A percentile compares a stretch with the other conserved stretches of the same genome.
Conservation (phyloP, 2,113 vertebrate genomes). For the Phodopus roborovskii region DNA sequence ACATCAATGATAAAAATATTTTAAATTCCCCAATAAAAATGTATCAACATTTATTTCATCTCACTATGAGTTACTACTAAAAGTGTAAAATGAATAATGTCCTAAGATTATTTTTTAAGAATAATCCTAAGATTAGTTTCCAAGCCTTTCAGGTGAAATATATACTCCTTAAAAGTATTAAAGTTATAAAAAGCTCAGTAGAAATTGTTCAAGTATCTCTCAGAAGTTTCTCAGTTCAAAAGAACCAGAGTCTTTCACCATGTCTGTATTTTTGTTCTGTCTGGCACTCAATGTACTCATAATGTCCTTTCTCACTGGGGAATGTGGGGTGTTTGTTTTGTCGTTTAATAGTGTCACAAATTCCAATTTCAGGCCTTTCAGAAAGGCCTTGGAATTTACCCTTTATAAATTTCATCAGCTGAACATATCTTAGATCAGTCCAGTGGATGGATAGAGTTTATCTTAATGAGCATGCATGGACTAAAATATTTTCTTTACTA, state of each 20-base stretch:
- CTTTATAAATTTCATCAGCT: background rate
- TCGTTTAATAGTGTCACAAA: background rate
- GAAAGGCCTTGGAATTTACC: background rate
- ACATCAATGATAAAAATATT: background rate
- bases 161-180: background rate
- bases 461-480: background rate
- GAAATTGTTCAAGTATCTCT: background rate
- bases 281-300: no score
- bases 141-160: background rate
- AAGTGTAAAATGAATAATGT: background rate
- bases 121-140: background rate
- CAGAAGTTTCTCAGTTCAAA: background rate
- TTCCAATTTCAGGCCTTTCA: background rate
- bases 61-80: background rate
- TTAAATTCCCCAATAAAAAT: background rate
- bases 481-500: background rate
- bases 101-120: background rate
- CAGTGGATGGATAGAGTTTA: background rate
- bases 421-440: background rate
- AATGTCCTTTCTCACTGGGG: background rate
- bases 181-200: background rate
- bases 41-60: background rate
- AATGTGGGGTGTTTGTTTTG: background rate
- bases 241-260: rapidly evolving
- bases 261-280: background rate